These are phyloP conservation scores for Bucco capensis DNA, from an alignment of 2,113 vertebrate genomes.

Conservation along the genomic window DNA sequence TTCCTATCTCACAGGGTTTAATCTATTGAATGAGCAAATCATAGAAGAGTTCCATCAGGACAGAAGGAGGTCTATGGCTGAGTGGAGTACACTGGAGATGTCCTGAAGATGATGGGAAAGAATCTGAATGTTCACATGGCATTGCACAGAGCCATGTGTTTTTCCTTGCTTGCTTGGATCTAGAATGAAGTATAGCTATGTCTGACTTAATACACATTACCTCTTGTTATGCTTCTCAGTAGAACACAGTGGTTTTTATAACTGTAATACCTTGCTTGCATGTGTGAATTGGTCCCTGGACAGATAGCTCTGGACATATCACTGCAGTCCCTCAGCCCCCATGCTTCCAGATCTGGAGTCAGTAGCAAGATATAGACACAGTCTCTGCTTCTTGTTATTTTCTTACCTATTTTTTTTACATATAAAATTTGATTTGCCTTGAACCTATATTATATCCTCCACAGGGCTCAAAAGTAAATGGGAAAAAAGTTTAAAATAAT, in stretches of 20 bases:
- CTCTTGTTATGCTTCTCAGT: not conserved
- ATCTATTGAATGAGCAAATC: not conserved
- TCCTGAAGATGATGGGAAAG: not conserved
- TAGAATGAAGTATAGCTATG: not conserved
- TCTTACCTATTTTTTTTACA: not conserved
- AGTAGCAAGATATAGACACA: not conserved
- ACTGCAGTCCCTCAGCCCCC: not conserved
- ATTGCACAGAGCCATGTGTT: not conserved
- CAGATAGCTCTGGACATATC: not conserved
- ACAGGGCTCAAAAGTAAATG: not conserved
- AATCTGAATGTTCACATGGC: not conserved
- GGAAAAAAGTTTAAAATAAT: not conserved
- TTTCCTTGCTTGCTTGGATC: not conserved
- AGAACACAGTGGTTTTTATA: not conserved
- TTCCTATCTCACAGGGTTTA: not conserved
- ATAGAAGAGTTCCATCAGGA: not conserved
- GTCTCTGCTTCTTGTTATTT: not conserved
- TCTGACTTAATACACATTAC: not conserved
- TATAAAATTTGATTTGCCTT: not conserved
- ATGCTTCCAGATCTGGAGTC: not conserved
- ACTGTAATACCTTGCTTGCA: not conserved
- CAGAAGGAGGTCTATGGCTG: not conserved
- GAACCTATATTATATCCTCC: not conserved
- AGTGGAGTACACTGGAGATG: not conserved
- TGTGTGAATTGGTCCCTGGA: not conserved